Percentiles rank a stretch among this genome's conserved stretches.
Evolutionary conservation across 2,888 invertebrate species (phyloP).

Genomic region (Gymnoscelis rufifasciata): DNA sequence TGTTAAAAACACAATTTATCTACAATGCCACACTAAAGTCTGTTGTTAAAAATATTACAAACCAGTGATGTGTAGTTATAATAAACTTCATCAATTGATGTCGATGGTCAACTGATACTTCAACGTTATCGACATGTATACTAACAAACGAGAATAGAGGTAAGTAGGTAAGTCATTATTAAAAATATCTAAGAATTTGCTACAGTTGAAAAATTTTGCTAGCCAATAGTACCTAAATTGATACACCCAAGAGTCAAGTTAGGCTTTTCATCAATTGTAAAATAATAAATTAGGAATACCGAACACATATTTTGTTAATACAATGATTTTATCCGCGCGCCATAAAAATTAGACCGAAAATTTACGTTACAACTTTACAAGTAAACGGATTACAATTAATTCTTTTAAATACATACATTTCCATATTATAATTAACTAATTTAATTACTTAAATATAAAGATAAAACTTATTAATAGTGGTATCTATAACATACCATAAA

Average conservation of each 20-base stretch:
- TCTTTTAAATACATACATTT: background rate
- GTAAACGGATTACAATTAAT: slow-evolving; percentile 1
- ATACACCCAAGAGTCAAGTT: too few species aligned
- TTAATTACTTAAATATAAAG: slow-evolving; percentile 7
- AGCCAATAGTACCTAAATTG: too few species aligned
- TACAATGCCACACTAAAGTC: slow-evolving; percentile 59
- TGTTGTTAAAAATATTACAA: slow-evolving; percentile 48
- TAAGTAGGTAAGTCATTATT: background rate
- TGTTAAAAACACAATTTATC: slow-evolving; percentile 60
- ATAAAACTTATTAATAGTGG: slow-evolving; percentile 18
- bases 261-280: too few species aligned
- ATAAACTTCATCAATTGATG: background rate
- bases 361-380: slow-evolving; percentile 8
- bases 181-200: too few species aligned
- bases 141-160: background rate
- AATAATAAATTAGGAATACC: too few species aligned
- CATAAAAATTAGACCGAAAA: slow-evolving; percentile 11
- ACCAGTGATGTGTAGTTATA: slow-evolving; percentile 17
- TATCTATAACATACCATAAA: slow-evolving; percentile 47
- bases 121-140: background rate
- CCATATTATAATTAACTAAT: slow-evolving; percentile 1
- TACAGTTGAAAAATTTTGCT: too few species aligned
- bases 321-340: too few species aligned
- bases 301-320: too few species aligned
- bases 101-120: background rate